phyloP scores from a whole-genome alignment of 1,140 invertebrate species.

The Polyergus mexicanus region DNA sequence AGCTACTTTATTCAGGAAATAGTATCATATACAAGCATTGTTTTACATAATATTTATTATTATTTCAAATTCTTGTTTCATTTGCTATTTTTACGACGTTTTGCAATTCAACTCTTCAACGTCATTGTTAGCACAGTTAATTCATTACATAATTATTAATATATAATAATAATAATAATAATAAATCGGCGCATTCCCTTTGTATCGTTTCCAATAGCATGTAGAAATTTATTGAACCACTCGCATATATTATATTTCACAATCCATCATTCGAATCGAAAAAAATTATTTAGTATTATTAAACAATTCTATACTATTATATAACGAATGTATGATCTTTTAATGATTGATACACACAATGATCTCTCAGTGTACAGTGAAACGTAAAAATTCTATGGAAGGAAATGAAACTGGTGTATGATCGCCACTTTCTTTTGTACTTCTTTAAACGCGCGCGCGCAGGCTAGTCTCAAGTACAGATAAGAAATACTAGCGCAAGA shows the following conservation, averaged over 20 bases:
- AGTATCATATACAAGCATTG: slow-evolving; percentile 83
- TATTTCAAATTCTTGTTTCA: slow-evolving; percentile 72
- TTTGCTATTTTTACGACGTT: slow-evolving; percentile 71
- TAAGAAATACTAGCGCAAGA: slow-evolving; percentile 57
- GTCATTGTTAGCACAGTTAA: slow-evolving; percentile 74
- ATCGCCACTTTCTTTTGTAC: slow-evolving; percentile 73
- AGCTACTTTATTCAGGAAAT: slow-evolving; percentile 83
- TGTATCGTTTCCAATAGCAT: slow-evolving; percentile 57
- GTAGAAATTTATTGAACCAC: slow-evolving; percentile 65
- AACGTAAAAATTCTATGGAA: slow-evolving; percentile 67
- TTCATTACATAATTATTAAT: slow-evolving; percentile 76
- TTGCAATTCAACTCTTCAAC: slow-evolving; percentile 66
- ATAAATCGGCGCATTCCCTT: slow-evolving; percentile 60
- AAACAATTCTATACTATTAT: slow-evolving; percentile 67
- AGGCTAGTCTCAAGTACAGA: slow-evolving; percentile 60
- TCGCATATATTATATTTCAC: slow-evolving; percentile 63
- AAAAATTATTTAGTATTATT: slow-evolving; percentile 66
- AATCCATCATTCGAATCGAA: slow-evolving; percentile 57
- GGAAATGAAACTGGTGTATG: slow-evolving; percentile 60
- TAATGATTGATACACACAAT: slow-evolving; percentile 67
- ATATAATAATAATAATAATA: slow-evolving; percentile 76
- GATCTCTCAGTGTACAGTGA: slow-evolving; percentile 53
- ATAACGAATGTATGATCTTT: slow-evolving; percentile 58
- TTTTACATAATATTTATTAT: slow-evolving; percentile 81
- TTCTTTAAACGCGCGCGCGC: slow-evolving; percentile 64